These are phyloP conservation scores for Mesitornis unicolor DNA, from an alignment of 2,113 vertebrate genomes.

Conservation along the genomic window DNA sequence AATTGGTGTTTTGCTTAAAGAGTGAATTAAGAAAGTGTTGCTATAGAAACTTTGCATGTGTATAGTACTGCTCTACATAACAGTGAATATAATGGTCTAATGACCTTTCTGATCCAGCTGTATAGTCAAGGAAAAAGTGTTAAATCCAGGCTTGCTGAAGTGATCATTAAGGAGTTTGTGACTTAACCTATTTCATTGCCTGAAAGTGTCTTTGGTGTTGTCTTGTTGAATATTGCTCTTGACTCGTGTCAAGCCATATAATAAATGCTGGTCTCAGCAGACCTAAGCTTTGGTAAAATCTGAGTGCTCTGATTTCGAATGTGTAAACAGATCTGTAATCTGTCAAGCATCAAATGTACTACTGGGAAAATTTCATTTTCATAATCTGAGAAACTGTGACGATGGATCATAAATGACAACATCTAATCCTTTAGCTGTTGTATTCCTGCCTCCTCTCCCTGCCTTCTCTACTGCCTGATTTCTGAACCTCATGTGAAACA, in stretches of 20 bases:
- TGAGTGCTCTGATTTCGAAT: neutral
- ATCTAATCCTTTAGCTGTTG: neutral
- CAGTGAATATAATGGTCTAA: constrained; percentile 24
- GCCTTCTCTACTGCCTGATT: neutral
- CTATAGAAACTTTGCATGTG: constrained; percentile 54
- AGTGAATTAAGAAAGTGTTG: constrained; percentile 74
- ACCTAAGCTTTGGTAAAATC: constrained; percentile 14
- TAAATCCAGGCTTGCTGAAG: neutral
- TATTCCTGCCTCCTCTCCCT: neutral
- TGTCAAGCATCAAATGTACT: constrained; percentile 56
- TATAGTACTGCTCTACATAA: constrained; percentile 13
- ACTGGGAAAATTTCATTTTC: constrained; percentile 51
- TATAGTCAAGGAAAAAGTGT: neutral
- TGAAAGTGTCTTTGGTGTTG: neutral
- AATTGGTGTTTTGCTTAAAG: constrained; percentile 79
- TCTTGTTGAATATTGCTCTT: neutral
- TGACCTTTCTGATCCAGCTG: constrained; percentile 41
- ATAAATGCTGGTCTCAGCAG: neutral
- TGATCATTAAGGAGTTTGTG: constrained; percentile 8
- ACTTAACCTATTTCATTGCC: neutral
- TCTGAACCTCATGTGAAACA: constrained; percentile 6
- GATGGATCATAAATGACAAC: constrained; percentile 35
- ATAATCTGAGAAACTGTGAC: constrained; percentile 43
- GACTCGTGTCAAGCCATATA: neutral
- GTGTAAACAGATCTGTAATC: constrained; percentile 43